Base-by-base conservation (phyloP, 2,113 vertebrate species). In the Python bivittatus region DNA sequence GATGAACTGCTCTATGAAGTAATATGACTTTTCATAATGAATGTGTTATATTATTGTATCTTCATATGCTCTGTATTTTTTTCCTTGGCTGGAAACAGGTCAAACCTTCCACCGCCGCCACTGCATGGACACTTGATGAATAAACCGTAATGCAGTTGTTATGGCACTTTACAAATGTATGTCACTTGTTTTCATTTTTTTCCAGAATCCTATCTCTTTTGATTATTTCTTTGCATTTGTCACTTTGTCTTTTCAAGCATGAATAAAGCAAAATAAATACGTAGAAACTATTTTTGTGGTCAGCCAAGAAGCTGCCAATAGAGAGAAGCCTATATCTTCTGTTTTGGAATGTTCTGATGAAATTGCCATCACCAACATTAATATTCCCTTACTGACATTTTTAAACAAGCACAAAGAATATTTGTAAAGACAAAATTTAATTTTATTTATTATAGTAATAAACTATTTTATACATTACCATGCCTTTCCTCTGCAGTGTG, bases 401-500 rank as follows among this genome's bases (percentile, higher is more conserved):
- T 98, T 98, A 98, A 98, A 98, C 95, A 99, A 99, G 99, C 99
- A 99, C 99, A 99, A 99, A 97, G 97, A 97, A 97, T 97, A 98
- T 98, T 99, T 99, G 98, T 99, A 98, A 98, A 98, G 97, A 98
- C 97, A 97, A 98, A 97, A 97, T 98, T 98, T 98, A 98, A 98
- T 98, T 98, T 98, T 98, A 98, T 98, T 98, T 98, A 98, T 98
- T 97, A 98, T 96, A 98, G 98, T 97, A 99, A 99, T 99, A 99
- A 99, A 99, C 98, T 98, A 99, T 99, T 99, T 99, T 99, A 98
- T 99, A 99, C 97, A 97, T 97, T 97, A 97, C 61, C 56, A 33
- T 93, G 93, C 94, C 89, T 86, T 95, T 87, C 61, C 86, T 89
- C 87, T 89, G 33, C 42, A 83, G 84, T 85, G 88, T 95, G 93